These are phyloP conservation scores for Stomatorhinus walkeri DNA, from an alignment of 2,797 vertebrate genomes.

Conservation along the genomic window DNA sequence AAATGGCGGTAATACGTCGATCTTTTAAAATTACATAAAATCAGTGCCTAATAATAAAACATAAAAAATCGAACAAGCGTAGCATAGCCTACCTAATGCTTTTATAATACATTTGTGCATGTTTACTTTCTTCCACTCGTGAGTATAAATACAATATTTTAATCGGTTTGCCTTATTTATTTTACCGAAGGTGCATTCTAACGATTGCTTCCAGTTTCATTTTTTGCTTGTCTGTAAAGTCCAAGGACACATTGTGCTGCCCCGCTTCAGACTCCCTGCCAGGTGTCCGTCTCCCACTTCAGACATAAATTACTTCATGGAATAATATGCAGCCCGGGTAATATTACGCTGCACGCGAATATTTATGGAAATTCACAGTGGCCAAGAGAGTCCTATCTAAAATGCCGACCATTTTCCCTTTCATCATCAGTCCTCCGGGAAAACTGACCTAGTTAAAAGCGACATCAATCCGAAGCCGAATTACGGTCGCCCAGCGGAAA, in stretches of 20 bases:
- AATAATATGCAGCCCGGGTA: constrained; percentile 22
- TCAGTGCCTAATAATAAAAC: background rate
- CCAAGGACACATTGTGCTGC: constrained; percentile 17
- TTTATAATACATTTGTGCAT: background rate
- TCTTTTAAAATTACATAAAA: background rate
- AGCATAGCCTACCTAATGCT: background rate
- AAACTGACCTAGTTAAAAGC: background rate
- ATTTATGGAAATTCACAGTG: constrained; percentile 14
- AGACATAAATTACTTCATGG: constrained; percentile 19
- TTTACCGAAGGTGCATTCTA: background rate
- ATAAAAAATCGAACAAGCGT: background rate
- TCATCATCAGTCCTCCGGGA: background rate
- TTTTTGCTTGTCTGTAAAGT: constrained; percentile 4
- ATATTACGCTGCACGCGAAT: constrained; percentile 19
- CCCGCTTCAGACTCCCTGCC: background rate
- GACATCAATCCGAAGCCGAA: background rate
- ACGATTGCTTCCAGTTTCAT: background rate
- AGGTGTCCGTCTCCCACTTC: constrained; percentile 16
- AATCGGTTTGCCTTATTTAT: background rate
- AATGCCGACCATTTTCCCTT: constrained; percentile 18
- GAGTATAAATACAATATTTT: background rate
- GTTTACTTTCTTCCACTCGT: background rate
- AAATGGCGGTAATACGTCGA: constrained; percentile 2
- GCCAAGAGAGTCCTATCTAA: constrained; percentile 12
- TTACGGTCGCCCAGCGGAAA: background rate